Percentiles rank a stretch among this genome's conserved stretches.
Evolutionary conservation across 2,888 invertebrate genomes (phyloP).

Genomic region (Eutolmus rufibarbis): DNA sequence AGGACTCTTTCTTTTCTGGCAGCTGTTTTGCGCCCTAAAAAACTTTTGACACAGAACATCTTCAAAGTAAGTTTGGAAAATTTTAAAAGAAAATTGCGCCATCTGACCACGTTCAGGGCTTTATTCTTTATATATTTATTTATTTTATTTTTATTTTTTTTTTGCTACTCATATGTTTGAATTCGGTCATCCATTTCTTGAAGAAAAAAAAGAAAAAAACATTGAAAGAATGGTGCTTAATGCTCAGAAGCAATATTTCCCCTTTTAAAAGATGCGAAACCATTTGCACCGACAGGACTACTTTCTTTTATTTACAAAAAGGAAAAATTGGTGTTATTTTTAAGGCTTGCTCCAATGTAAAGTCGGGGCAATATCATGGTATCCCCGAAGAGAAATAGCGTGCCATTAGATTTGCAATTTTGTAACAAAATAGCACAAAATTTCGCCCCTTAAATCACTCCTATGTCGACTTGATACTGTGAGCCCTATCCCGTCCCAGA

Average conservation of each 20-base stretch:
- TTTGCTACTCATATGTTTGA: not conserved
- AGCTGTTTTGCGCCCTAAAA: not conserved
- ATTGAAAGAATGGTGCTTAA: not conserved
- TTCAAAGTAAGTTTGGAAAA: not conserved
- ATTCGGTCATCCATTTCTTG: not conserved
- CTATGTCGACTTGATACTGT: conserved; percentile 1
- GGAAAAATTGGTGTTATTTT: not conserved
- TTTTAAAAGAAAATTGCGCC: not conserved
- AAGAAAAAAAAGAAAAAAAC: not conserved
- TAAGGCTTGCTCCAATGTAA: not conserved
- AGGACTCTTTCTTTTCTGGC: not conserved
- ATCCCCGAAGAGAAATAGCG: not conserved
- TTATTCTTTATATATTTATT: too few species aligned
- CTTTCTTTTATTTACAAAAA: not conserved
- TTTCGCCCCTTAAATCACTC: conserved; percentile 20
- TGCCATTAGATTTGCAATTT: not conserved
- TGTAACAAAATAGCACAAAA: not conserved
- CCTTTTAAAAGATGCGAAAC: not conserved
- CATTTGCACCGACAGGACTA: not conserved
- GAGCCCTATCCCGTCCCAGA: not conserved
- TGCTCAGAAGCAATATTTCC: not conserved
- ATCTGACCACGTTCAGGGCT: not conserved
- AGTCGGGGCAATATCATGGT: not conserved
- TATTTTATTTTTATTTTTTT: not conserved
- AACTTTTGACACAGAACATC: not conserved